phyloP scores from a whole-genome alignment of 2,888 invertebrate genomes.

The Vesta saturnalis region DNA sequence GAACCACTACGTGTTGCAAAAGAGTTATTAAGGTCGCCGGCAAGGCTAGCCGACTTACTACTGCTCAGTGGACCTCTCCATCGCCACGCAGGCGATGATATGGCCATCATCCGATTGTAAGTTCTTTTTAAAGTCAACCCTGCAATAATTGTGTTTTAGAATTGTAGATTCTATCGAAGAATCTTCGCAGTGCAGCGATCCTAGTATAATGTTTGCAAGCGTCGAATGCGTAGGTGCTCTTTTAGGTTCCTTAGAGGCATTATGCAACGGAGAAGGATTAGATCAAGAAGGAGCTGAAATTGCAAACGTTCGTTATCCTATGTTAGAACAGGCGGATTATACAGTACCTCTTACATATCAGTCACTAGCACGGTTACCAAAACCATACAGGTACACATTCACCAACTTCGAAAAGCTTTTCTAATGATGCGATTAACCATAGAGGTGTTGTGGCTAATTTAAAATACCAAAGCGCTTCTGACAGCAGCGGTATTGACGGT shows the following conservation, averaged over 20 bases:
- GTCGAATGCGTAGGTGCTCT: constrained; percentile 86
- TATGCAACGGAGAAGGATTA: constrained; percentile 79
- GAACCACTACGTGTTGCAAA: constrained; percentile 86
- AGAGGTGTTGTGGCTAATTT: constrained; percentile 74
- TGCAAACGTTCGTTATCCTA: constrained; percentile 73
- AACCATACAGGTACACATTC: constrained; percentile 74
- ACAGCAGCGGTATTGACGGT: constrained; percentile 64
- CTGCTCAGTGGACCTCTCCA: constrained; percentile 70
- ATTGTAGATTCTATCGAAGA: constrained; percentile 95
- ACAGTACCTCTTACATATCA: constrained; percentile 87
- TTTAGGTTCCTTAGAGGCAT: constrained; percentile 82
- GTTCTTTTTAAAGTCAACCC: constrained; percentile 65
- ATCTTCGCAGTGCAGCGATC: constrained; percentile 84
- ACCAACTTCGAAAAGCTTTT: background rate
- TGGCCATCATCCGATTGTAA: constrained; percentile 85
- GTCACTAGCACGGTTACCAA: constrained; percentile 83
- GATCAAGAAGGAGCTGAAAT: constrained; percentile 70
- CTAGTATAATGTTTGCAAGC: constrained; percentile 79
- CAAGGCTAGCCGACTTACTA: constrained; percentile 77
- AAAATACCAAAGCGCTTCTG: constrained; percentile 73
- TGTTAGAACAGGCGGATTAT: constrained; percentile 80
- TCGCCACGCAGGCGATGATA: constrained; percentile 77
- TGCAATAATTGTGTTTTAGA: constrained; percentile 62
- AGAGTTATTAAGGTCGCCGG: constrained; percentile 83
- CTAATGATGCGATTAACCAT: constrained; percentile 36